A percentile compares a stretch with the other conserved stretches of the same genome.
These are phyloP conservation scores for Rhagonycha fulva DNA, from an alignment of 2,888 invertebrate species.

Conservation along the genomic window DNA sequence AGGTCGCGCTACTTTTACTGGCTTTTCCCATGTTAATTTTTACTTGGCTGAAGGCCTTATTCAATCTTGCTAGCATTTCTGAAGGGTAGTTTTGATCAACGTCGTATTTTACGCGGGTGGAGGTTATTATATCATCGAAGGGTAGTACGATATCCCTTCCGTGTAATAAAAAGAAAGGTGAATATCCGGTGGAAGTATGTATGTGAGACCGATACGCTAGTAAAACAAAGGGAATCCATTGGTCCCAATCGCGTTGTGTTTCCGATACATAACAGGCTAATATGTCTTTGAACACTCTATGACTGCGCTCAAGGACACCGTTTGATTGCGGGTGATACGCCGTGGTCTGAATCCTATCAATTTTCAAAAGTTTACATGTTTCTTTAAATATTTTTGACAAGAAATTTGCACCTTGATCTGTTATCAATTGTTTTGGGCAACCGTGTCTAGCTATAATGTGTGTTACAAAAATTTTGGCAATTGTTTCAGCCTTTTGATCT, in stretches of 20 bases:
- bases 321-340: conserved; percentile 42
- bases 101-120: conserved; percentile 21
- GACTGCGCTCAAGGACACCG: conserved; percentile 42
- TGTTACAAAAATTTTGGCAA: conserved; percentile 36
- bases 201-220: too few species aligned
- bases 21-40: too few species aligned
- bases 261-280: conserved; percentile 37
- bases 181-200: neutral
- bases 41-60: neutral
- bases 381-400: conserved; percentile 36
- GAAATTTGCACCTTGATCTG: conserved; percentile 41
- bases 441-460: conserved; percentile 38
- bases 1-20: too few species aligned
- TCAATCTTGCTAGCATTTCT: conserved; percentile 6
- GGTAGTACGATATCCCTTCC: conserved; percentile 34
- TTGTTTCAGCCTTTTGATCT: conserved; percentile 37
- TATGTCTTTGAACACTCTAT: conserved; percentile 38
- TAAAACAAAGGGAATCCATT: too few species aligned
- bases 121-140: conserved; percentile 23
- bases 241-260: conserved; percentile 11
- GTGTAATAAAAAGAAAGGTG: neutral
- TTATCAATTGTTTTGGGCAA: conserved; percentile 37
- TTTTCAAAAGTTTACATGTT: conserved; percentile 34
- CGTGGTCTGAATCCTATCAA: conserved; percentile 38
- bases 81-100: conserved; percentile 27